Conservation (phyloP, 2,888 invertebrate species). For the Melinopterus prodromus region DNA sequence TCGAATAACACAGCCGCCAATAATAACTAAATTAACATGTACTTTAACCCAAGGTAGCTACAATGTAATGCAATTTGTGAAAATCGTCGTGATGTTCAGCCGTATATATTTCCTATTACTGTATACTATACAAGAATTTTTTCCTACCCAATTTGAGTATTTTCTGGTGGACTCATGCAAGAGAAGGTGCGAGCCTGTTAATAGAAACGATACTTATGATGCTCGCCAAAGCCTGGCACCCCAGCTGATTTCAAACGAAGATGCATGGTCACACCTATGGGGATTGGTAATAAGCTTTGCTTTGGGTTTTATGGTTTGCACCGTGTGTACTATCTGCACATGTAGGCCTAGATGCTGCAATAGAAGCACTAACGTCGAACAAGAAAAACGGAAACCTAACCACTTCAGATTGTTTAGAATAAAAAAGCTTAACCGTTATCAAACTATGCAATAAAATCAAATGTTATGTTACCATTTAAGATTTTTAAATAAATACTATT, state of each 20-base stretch:
- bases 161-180: not conserved
- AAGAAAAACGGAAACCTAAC: not conserved
- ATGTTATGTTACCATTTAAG: not conserved
- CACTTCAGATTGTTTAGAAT: not conserved
- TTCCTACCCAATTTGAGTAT: not conserved
- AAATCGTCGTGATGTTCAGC: not conserved
- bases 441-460: not conserved
- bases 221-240: not conserved
- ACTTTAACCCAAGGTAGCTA: not conserved
- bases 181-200: not conserved
- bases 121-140: not conserved
- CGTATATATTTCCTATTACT: not conserved
- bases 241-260: not conserved
- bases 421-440: not conserved
- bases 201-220: not conserved
- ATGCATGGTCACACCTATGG: not conserved
- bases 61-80: not conserved
- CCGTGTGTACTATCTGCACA: not conserved
- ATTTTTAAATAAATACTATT: not conserved
- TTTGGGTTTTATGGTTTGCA: not conserved
- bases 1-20: not conserved
- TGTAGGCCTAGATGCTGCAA: not conserved
- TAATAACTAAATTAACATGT: not conserved
- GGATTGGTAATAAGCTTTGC: not conserved
- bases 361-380: not conserved